Base-by-base conservation (phyloP, 2,797 vertebrate genomes). In the Peromyscus aztecus region DNA sequence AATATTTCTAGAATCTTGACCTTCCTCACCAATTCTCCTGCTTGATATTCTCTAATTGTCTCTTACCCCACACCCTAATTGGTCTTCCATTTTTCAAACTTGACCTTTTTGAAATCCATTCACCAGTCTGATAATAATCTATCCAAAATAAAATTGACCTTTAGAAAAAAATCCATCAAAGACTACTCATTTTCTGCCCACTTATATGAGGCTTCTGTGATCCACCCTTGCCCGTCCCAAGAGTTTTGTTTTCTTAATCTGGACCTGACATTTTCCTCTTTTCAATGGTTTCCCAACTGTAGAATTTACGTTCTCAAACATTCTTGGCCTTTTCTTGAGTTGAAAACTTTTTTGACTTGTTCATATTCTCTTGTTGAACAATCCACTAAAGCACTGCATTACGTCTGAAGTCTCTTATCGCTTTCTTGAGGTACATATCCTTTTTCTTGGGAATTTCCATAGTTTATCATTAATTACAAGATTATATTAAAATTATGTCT, bases 101-200 rank as follows among this genome's bases (percentile, higher is more conserved):
- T 94, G 65, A 88, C 52, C 34, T 90, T 96, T 95, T 65, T 40
- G 59, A 92, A 95, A 90, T 90, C 63, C 52, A 87, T 55, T 61
- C 3, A 23, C 27, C 65, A 89, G 40, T 34, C 73, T 46, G 43
- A 89, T 71, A 89, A 77, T 77, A 80, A 91, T 23, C 19, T 73
- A 82, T 89, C 65, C 34, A 67, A 80, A 90, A 65, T 94, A 95
- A 93, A 93, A 46, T 2, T 90, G 84, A 94, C 92, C 90, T 97
- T 97, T 71, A 83, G 90, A 59, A 76, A 96, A 94, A 89, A 87
- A 84, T 59, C 63, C 11, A 59, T 91, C 59, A 40, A 77, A 75
- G 8, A 23, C 29, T 89, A 11, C 19, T 91, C 4, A 7, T 82
- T 94, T 92, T 78, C 40, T 63, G n/a, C 7, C 13, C 31, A 27